These are phyloP conservation scores for Heliothis subflexa DNA, from an alignment of 1,140 invertebrate species.

Conservation along the genomic window DNA sequence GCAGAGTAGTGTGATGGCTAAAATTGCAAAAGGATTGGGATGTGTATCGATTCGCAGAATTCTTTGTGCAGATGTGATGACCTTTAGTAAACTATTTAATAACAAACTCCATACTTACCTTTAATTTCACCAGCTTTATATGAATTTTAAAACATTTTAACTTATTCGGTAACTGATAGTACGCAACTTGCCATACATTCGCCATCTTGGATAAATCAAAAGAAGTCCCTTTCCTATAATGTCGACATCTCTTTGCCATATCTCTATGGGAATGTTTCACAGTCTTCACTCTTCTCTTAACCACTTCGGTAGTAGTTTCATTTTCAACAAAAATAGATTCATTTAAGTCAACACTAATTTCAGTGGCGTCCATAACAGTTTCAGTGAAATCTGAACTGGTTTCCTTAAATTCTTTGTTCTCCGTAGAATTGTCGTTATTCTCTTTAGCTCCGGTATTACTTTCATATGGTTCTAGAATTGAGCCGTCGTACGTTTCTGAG, in stretches of 20 bases:
- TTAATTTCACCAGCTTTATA: slow-evolving; percentile 46
- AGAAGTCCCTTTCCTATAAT: slow-evolving; percentile 43
- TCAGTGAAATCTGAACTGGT: not conserved
- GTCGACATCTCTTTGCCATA: slow-evolving; percentile 30
- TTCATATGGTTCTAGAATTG: not conserved
- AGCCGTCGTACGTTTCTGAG: not conserved
- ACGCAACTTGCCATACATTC: slow-evolving; percentile 60
- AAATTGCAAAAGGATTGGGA: too few relatives aligned
- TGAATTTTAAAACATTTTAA: slow-evolving; percentile 62
- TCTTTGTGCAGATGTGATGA: too few relatives aligned
- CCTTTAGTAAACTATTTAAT: too few relatives aligned
- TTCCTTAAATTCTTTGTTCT: not conserved
- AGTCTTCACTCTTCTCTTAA: not conserved
- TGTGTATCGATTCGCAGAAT: too few relatives aligned
- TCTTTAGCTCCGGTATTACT: not conserved
- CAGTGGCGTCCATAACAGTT: not conserved
- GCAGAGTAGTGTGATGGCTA: too few relatives aligned
- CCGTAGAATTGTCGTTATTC: not conserved
- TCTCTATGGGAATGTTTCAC: not conserved
- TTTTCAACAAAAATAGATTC: too few relatives aligned
- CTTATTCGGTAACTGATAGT: slow-evolving; percentile 48
- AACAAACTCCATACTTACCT: slow-evolving; percentile 47
- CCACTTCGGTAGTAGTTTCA: not conserved
- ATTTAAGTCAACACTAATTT: not conserved
- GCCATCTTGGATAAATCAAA: slow-evolving; percentile 52